phyloP scores from a whole-genome alignment of 2,113 vertebrate genomes.

The human region DNA sequence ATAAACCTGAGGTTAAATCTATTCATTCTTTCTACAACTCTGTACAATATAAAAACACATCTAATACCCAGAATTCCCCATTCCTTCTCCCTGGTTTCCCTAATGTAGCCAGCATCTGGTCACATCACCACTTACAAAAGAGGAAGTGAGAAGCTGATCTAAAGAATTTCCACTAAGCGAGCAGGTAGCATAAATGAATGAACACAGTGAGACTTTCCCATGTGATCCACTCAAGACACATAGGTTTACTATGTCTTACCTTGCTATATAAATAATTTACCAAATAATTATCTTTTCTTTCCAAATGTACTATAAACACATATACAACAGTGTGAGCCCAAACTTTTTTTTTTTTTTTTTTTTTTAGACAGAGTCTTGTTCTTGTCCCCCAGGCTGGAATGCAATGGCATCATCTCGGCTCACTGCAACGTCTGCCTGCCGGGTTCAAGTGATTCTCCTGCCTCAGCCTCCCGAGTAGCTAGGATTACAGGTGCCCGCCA shows the following conservation, averaged over 20 bases:
- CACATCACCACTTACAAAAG: not conserved
- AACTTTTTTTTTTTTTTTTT: no score
- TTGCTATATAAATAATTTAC: not conserved
- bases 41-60: not conserved
- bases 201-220: not conserved
- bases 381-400: no score
- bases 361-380: no score
- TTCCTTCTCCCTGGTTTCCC: not conserved
- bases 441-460: no score
- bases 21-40: not conserved
- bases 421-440: no score
- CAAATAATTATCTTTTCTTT: conserved; percentile 32
- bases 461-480: no score
- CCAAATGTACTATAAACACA: conserved; percentile 16
- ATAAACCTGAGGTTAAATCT: not conserved
- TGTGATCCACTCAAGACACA: not conserved
- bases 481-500: no score
- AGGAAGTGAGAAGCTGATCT: not conserved
- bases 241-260: not conserved
- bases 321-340: not conserved
- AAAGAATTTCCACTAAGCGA: not conserved
- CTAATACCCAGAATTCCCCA: not conserved
- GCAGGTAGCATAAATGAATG: not conserved
- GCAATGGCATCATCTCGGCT: no score
- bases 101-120: not conserved